Percentiles rank a stretch among this genome's conserved stretches.
These are phyloP conservation scores for Trichonephila inaurata DNA, from an alignment of 1,140 invertebrate genomes.

Conservation along the genomic window DNA sequence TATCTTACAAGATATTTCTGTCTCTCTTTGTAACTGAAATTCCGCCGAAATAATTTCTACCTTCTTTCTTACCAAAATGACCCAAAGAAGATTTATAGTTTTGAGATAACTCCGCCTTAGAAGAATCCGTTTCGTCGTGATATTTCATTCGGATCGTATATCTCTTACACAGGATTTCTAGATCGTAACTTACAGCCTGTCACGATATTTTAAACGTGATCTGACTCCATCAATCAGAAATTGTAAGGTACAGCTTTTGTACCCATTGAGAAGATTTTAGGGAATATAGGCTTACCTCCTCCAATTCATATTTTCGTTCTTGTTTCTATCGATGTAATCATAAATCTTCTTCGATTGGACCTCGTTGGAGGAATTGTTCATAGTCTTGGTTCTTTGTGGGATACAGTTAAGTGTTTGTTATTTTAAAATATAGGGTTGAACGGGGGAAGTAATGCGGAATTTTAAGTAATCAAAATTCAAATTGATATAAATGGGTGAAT, in stretches of 20 bases:
- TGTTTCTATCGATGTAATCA: not conserved
- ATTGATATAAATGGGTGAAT: too few species aligned
- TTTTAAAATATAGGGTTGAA: too few species aligned
- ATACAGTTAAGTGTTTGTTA: too few species aligned
- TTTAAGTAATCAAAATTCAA: too few species aligned
- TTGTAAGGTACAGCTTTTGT: not conserved
- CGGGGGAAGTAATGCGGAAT: too few species aligned
- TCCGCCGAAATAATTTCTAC: too few species aligned
- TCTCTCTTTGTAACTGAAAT: too few species aligned
- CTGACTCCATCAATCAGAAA: slow-evolving; percentile 17
- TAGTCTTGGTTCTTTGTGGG: too few species aligned
- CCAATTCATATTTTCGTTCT: not conserved
- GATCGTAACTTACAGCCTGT: not conserved
- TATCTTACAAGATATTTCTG: too few species aligned
- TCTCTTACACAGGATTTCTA: not conserved
- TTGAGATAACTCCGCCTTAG: too few species aligned
- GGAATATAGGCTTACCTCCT: not conserved
- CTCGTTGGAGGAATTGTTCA: not conserved
- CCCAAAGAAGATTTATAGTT: too few species aligned
- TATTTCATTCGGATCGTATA: not conserved
- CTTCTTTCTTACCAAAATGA: too few species aligned
- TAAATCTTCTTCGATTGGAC: not conserved
- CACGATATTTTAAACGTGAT: not conserved
- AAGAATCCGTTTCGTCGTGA: not conserved
- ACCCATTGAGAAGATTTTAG: not conserved